phyloP scores from a whole-genome alignment of 2,113 vertebrate genomes.

The Ovibos moschatus region DNA sequence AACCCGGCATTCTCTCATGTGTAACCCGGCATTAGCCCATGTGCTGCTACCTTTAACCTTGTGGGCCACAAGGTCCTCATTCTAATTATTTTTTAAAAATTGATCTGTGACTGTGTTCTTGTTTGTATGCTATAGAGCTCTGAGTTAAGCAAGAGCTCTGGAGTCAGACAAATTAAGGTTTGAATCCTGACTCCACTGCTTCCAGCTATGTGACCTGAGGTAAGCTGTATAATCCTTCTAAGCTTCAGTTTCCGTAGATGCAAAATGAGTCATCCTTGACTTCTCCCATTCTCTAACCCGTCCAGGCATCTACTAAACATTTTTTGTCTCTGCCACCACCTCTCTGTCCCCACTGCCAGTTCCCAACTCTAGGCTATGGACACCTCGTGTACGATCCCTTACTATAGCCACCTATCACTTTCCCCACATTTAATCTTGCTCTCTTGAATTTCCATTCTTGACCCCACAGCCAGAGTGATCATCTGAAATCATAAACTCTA shows the following conservation, averaged over 20 bases:
- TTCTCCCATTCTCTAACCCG: neutral
- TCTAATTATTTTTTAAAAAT: neutral
- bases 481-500: neutral
- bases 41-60: neutral
- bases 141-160: neutral
- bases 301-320: neutral
- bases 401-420: neutral
- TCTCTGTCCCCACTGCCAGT: neutral
- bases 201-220: constrained; percentile 1
- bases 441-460: neutral
- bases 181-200: neutral
- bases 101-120: neutral
- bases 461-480: neutral
- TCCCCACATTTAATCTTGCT: neutral
- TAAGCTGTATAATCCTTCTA: constrained; percentile 14
- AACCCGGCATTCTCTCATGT: neutral
- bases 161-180: neutral
- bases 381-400: neutral
- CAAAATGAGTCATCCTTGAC: constrained; percentile 14
- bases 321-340: neutral
- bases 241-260: neutral
- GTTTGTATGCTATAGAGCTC: neutral
- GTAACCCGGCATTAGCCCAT: neutral
- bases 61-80: neutral
- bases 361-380: neutral